Evolutionary conservation across 1,140 invertebrate genomes (phyloP).

Genomic region (Colletes gigas): DNA sequence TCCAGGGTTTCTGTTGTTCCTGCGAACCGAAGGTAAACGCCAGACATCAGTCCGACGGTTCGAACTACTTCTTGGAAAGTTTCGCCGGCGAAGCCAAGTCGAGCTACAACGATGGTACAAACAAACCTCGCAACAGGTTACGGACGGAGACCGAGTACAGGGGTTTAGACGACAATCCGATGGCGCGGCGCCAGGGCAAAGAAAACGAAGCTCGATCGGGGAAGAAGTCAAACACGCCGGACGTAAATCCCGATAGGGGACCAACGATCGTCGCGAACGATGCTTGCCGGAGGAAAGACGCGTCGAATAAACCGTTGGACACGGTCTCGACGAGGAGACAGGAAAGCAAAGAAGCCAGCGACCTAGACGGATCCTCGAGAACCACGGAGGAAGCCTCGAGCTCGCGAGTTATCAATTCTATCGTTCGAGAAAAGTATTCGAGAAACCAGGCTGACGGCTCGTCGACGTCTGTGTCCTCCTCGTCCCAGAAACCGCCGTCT

Average conservation of each 20-base stretch:
- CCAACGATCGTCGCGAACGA: neutral
- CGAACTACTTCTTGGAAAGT: constrained; percentile 29
- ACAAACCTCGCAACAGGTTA: constrained; percentile 55
- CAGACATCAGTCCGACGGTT: neutral
- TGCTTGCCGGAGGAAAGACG: neutral
- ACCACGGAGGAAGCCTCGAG: no score
- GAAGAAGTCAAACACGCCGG: neutral
- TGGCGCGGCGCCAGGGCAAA: constrained; percentile 43
- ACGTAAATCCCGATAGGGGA: no score
- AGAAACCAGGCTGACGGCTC: neutral
- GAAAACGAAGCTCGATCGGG: neutral
- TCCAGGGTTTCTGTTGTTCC: constrained; percentile 71
- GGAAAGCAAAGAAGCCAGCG: neutral
- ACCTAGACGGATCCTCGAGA: no score
- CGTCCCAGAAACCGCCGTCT: neutral
- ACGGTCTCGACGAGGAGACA: neutral
- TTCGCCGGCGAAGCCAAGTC: constrained; percentile 54
- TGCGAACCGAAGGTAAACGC: constrained; percentile 72
- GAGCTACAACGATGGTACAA: constrained; percentile 21
- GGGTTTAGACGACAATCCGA: constrained; percentile 27
- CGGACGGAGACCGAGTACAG: neutral
- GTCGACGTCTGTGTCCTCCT: neutral
- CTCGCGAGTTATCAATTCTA: neutral
- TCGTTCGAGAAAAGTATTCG: neutral
- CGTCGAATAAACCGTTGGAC: neutral